Conservation (phyloP, 2,797 vertebrate species). For the Lagodon rhomboides region DNA sequence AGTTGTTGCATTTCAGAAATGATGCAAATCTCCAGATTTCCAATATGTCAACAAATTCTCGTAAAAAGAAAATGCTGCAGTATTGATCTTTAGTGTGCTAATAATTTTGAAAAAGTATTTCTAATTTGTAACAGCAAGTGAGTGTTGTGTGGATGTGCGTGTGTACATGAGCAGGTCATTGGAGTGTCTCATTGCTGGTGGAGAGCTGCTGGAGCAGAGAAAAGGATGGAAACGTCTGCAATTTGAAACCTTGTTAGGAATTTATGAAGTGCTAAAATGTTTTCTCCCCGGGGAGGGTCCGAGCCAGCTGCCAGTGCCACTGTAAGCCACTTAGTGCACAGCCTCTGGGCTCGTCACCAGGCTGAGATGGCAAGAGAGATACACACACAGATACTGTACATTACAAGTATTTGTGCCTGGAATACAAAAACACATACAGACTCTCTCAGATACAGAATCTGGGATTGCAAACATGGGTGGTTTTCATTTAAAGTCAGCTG, state of each 20-base stretch:
- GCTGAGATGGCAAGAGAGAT: constrained; percentile 67
- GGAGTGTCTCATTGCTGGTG: constrained; percentile 63
- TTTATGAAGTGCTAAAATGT: constrained; percentile 99
- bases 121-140: constrained; percentile 44
- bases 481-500: constrained; percentile 76
- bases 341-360: constrained; percentile 70
- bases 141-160: constrained; percentile 31
- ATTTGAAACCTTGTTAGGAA: constrained; percentile 99
- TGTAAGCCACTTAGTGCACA: constrained; percentile 81
- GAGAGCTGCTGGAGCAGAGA: constrained; percentile 86
- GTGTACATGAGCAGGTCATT: constrained; percentile 56
- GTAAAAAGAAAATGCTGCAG: background rate
- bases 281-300: constrained; percentile 92
- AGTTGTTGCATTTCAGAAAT: constrained; percentile 23
- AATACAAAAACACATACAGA: constrained; percentile 50
- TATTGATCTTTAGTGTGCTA: constrained; percentile 42
- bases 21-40: constrained; percentile 28
- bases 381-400: constrained; percentile 39
- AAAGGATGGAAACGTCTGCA: constrained; percentile 89
- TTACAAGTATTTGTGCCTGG: constrained; percentile 21
- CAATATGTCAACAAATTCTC: constrained; percentile 41
- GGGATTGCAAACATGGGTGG: constrained; percentile 55
- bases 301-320: constrained; percentile 91
- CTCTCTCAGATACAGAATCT: constrained; percentile 14
- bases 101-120: constrained; percentile 37